Evolutionary conservation across 2,888 invertebrate genomes (phyloP).

Genomic region (Sarcophaga caerulescens): DNA sequence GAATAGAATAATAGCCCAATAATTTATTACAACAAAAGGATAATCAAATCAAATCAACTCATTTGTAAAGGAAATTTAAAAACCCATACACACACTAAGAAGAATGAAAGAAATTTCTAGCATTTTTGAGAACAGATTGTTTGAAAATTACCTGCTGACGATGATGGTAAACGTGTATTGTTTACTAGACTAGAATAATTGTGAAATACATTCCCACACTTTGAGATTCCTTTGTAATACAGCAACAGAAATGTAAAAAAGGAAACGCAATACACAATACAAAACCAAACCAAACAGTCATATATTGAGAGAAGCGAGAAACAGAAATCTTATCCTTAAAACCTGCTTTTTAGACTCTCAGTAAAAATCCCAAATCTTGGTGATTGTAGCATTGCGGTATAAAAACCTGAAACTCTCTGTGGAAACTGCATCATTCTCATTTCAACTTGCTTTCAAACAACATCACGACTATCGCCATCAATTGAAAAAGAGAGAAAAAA

Average conservation of each 20-base stretch:
- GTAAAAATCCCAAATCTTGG: constrained; percentile 6
- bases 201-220: constrained; percentile 58
- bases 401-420: constrained; percentile 56
- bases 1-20: constrained; percentile 44
- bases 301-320: background rate
- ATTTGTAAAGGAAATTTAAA: constrained; percentile 5
- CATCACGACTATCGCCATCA: constrained; percentile 42
- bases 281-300: background rate
- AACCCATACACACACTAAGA: no score
- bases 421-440: constrained; percentile 59
- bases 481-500: background rate
- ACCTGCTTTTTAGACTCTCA: constrained; percentile 47
- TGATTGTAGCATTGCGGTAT: constrained; percentile 22
- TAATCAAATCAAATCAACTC: background rate
- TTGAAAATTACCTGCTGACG: constrained; percentile 37
- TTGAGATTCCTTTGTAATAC: constrained; percentile 52
- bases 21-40: constrained; percentile 51
- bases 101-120: constrained; percentile 31
- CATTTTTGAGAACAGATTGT: constrained; percentile 46
- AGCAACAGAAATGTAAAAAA: background rate
- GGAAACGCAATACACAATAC: constrained; percentile 24
- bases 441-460: constrained; percentile 51
- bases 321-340: constrained; percentile 57
- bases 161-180: background rate
- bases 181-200: constrained; percentile 39